phyloP scores from a whole-genome alignment of 1,140 invertebrate genomes.

The Rhyacophila brunnea region DNA sequence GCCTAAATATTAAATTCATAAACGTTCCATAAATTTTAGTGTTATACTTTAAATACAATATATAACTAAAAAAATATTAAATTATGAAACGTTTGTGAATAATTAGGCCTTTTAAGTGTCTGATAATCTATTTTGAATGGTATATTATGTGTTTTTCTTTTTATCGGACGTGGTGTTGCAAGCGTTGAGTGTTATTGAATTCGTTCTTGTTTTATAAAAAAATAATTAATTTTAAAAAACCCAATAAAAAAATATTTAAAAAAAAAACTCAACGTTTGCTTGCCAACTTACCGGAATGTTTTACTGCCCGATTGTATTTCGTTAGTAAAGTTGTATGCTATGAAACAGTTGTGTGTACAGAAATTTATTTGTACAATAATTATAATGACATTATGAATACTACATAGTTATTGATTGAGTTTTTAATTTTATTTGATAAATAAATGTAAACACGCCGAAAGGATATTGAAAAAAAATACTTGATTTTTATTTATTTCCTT shows the following conservation, averaged over 20 bases:
- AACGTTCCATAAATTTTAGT: not conserved
- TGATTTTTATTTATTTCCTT: slow-evolving; percentile 8
- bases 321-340: not conserved
- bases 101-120: too few relatives aligned
- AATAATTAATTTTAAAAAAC: not conserved
- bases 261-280: not conserved
- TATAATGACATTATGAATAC: slow-evolving; percentile 24
- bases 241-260: not conserved
- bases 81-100: not conserved
- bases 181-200: not conserved
- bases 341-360: slow-evolving; percentile 4
- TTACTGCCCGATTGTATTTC: not conserved
- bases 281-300: not conserved
- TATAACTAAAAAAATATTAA: not conserved
- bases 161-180: not conserved
- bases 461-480: slow-evolving; percentile 9
- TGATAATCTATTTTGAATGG: not conserved
- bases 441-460: slow-evolving; percentile 22
- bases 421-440: slow-evolving; percentile 29
- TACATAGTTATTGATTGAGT: slow-evolving; percentile 25
- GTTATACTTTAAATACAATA: not conserved
- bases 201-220: not conserved
- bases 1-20: not conserved
- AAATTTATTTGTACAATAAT: slow-evolving; percentile 9
- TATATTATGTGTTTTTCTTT: not conserved